Evolutionary conservation across 1,140 invertebrate species (phyloP), one percentile per base, ranked within the genome.

Genomic region (Aphis gossypii): DNA sequence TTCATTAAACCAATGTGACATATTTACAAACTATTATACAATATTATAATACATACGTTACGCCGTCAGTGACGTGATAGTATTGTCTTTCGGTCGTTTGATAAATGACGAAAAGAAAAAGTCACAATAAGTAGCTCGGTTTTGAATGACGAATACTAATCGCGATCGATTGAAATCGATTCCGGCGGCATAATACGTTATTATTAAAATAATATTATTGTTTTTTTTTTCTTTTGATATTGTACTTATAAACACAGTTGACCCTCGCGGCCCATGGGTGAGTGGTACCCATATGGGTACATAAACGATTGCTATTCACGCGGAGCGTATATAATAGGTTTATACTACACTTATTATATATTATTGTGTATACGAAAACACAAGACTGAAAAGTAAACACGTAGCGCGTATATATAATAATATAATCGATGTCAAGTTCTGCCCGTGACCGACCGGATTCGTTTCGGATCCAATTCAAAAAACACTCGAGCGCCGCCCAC

Each of bases 381-480:
- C 30, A 8, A 51, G 44, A 25, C 38, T 84, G 1, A 51, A 88
- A 51, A 5, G 44, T 41, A 46, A n/a, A 87, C 46, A n/a, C 23
- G n/a, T 56, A 35, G 54, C 25, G 2, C 38, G n/a, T 44, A 46
- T 8, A n/a, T 23, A 48, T 9, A 51, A 51, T 51, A 51, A 3
- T 88, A n/a, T n/a, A 20, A 60, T 41, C 35, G 51, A 35, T 90
- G 88, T 60, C 88, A 90, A 90, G 54, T 90, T 60, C 54, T 38
- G 38, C 88, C 88, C 54, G 88, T 60, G 88, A 90, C 88, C 51
- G 35, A 90, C 41, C 23, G 18, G 7, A 60, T 90, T 41, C 54
- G 54, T 90, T 56, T 54, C 88, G 88, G 21, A 30, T 60, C 44
- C 88, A 11, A 90, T 60, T 60, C 54, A 56, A 30, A 56, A 30